Base-by-base conservation (phyloP, 1,140 invertebrate species). In the Micrasema longulum region DNA sequence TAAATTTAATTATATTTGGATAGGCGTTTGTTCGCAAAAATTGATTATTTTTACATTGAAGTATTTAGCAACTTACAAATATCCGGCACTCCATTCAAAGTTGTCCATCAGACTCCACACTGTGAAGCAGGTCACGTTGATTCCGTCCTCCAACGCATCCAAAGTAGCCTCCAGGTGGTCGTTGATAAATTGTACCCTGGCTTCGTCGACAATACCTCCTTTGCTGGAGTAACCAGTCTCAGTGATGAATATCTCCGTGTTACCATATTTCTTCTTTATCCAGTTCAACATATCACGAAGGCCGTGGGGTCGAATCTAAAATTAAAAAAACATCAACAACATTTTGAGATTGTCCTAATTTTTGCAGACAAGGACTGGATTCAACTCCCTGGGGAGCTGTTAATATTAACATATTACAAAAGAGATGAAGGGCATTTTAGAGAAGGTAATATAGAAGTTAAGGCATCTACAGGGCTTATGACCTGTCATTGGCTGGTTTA, bases 31-130 rank as follows among this genome's bases (percentile, higher is more conserved):
- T n/a, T n/a, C n/a, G n/a, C n/a, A n/a, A n/a, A n/a, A n/a, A n/a
- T n/a, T n/a, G n/a, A n/a, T n/a, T n/a, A n/a, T n/a, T n/a, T n/a
- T n/a, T n/a, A n/a, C n/a, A n/a, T n/a, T n/a, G n/a, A n/a, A n/a
- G n/a, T n/a, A n/a, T n/a, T n/a, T 31, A 31, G 7, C 7, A 31
- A 62, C 74, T 60, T 60, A 75, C 74, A 63, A 62, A 31, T 75
- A 87, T 50, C 85, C 86, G 18, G 78, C 82, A 53, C 82, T 81
- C 89, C 89, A 91, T 79, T 91, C 89, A 75, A 89, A 90, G 75
- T 90, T 91, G 74, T 92, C 91, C 83, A 91, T 85, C 20, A 92
- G 77, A 53, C 88, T 88, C 90, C 90, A 92, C 14, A 84, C 82
- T 43, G 87, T 87, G 72, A 91, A 92, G 0, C 86, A 88, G 22